These are phyloP conservation scores for Galerucella nymphaeae DNA, from an alignment of 2,888 invertebrate species.

Conservation along the genomic window DNA sequence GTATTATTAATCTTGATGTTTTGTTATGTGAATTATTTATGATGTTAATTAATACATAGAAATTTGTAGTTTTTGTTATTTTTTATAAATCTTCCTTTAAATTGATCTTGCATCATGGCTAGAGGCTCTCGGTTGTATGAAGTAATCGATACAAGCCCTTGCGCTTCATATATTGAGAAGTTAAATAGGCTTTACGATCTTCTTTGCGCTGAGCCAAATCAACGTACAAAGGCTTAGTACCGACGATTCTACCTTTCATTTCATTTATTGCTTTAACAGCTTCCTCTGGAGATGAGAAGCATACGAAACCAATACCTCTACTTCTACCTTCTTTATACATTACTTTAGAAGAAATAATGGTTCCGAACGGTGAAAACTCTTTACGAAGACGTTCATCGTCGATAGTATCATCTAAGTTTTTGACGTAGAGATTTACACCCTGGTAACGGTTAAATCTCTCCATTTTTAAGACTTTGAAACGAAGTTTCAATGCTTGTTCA, in stretches of 20 bases:
- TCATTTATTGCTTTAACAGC: constrained; percentile 99
- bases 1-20: neutral
- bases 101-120: too few species aligned
- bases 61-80: neutral
- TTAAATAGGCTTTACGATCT: constrained; percentile 97
- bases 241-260: constrained; percentile 98
- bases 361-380: constrained; percentile 95
- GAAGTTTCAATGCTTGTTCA: constrained; percentile 94
- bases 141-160: constrained; percentile 93
- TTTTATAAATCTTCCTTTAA: too few species aligned
- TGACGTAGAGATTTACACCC: constrained; percentile 98
- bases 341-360: constrained; percentile 99
- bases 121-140: constrained; percentile 81
- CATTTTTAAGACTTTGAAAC: constrained; percentile 95
- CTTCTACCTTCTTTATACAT: constrained; percentile 95
- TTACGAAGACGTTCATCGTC: constrained; percentile 96
- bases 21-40: constrained; percentile 3
- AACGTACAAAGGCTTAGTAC: constrained; percentile 97
- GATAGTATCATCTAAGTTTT: constrained; percentile 97
- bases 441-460: constrained; percentile 89
- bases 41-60: neutral
- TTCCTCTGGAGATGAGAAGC: constrained; percentile 97
- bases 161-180: constrained; percentile 98
- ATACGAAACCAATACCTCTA: constrained; percentile 99
- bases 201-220: constrained; percentile 99